These are phyloP conservation scores for Neodiprion virginianus DNA, from an alignment of 1,140 invertebrate genomes.

Conservation along the genomic window DNA sequence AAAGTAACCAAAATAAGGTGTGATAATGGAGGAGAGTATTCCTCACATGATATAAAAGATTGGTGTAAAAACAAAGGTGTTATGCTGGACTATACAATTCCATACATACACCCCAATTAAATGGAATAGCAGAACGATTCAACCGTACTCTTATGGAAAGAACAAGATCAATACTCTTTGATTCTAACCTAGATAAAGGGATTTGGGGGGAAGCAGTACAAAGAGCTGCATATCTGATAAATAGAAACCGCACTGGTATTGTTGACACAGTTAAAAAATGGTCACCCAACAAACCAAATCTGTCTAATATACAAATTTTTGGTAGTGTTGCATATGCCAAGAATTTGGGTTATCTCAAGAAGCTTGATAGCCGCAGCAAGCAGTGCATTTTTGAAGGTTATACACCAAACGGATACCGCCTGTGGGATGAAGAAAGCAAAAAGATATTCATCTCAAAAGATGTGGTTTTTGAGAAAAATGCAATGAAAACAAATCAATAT, in stretches of 20 bases:
- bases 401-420: slow-evolving; percentile 30
- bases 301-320: slow-evolving; percentile 27
- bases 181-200: slow-evolving; percentile 38
- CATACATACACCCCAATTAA: slow-evolving; percentile 53
- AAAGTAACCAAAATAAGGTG: slow-evolving; percentile 30
- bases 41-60: slow-evolving; percentile 25
- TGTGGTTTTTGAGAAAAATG: slow-evolving; percentile 26
- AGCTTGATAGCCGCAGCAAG: slow-evolving; percentile 28
- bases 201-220: slow-evolving; percentile 56
- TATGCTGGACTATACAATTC: slow-evolving; percentile 36
- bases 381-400: slow-evolving; percentile 30
- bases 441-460: slow-evolving; percentile 34
- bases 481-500: no score
- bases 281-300: slow-evolving; percentile 21
- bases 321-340: slow-evolving; percentile 30
- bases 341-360: slow-evolving; percentile 16
- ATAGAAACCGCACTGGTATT: slow-evolving; percentile 41
- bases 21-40: slow-evolving; percentile 27
- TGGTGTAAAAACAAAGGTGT: slow-evolving; percentile 41
- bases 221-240: slow-evolving; percentile 56
- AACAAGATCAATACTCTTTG: slow-evolving; percentile 47
- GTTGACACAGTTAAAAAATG: slow-evolving; percentile 22
- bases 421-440: slow-evolving; percentile 32
- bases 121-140: slow-evolving; percentile 53
- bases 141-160: slow-evolving; percentile 53